Evolutionary conservation across 2,797 vertebrate genomes (phyloP).

Genomic region (Poeciliopsis infans): DNA sequence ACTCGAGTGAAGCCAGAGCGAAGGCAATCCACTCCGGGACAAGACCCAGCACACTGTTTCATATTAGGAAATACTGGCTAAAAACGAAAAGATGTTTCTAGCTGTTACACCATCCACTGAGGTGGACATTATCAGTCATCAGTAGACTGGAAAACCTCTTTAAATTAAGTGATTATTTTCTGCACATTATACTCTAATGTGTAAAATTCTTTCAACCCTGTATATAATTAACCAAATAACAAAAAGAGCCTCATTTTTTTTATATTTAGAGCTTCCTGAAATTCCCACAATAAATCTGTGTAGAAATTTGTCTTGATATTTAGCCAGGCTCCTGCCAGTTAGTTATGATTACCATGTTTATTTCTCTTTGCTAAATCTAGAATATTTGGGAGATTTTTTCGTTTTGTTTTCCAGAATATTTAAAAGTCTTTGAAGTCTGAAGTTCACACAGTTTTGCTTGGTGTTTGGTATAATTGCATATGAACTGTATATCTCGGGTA

Average conservation of each 20-base stretch:
- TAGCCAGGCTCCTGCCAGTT: neutral
- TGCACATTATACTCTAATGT: neutral
- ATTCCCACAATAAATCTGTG: neutral
- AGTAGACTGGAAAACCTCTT: neutral
- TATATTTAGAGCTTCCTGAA: neutral
- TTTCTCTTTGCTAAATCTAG: neutral
- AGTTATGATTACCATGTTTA: neutral
- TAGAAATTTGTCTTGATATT: neutral
- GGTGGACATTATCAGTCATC: neutral
- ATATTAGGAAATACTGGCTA: neutral
- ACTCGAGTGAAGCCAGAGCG: conserved; percentile 23
- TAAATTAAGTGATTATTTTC: neutral
- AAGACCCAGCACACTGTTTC: neutral
- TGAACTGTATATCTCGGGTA: neutral
- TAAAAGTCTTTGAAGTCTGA: neutral
- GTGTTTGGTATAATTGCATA: neutral
- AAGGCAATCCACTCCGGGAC: conserved; percentile 5
- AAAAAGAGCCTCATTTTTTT: neutral
- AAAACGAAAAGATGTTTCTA: neutral
- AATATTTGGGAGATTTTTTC: neutral
- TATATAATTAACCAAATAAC: neutral
- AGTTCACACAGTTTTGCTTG: neutral
- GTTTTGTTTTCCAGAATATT: neutral
- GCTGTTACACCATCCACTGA: neutral
- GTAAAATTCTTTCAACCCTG: neutral